phyloP scores from a whole-genome alignment of 2,113 vertebrate species.

The Alligator mississippiensis region DNA sequence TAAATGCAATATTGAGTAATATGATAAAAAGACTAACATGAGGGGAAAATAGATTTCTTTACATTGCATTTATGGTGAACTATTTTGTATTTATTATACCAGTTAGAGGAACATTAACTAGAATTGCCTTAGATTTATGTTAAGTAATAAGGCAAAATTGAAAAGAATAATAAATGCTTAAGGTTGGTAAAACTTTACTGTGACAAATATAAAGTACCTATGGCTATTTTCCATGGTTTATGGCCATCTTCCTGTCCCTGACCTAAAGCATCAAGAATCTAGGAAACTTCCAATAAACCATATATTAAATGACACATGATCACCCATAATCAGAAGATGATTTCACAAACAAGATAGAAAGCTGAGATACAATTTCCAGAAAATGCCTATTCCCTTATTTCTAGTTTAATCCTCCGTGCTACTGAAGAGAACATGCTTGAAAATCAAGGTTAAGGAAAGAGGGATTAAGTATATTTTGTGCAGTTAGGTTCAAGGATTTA shows the following conservation, averaged over 20 bases:
- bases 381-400: background rate
- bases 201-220: constrained; percentile 36
- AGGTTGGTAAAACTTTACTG: constrained; percentile 38
- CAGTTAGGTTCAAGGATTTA: background rate
- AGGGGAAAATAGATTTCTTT: constrained; percentile 57
- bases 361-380: background rate
- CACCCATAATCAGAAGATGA: background rate
- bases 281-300: constrained; percentile 13
- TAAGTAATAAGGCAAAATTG: constrained; percentile 35
- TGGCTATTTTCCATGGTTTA: constrained; percentile 28
- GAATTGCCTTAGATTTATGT: constrained; percentile 61
- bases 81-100: constrained; percentile 57
- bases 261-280: background rate
- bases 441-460: background rate
- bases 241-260: background rate
- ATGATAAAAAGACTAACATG: constrained; percentile 58
- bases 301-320: background rate
- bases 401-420: background rate
- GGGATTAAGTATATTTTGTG: background rate
- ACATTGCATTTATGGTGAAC: constrained; percentile 44
- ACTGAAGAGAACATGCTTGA: background rate
- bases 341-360: background rate
- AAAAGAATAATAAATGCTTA: constrained; percentile 32
- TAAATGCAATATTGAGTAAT: constrained; percentile 46
- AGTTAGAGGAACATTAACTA: constrained; percentile 55